A percentile compares a stretch with the other conserved stretches of the same genome.
These are phyloP conservation scores for Dicaeum eximium DNA, from an alignment of 2,113 vertebrate species.

Conservation along the genomic window DNA sequence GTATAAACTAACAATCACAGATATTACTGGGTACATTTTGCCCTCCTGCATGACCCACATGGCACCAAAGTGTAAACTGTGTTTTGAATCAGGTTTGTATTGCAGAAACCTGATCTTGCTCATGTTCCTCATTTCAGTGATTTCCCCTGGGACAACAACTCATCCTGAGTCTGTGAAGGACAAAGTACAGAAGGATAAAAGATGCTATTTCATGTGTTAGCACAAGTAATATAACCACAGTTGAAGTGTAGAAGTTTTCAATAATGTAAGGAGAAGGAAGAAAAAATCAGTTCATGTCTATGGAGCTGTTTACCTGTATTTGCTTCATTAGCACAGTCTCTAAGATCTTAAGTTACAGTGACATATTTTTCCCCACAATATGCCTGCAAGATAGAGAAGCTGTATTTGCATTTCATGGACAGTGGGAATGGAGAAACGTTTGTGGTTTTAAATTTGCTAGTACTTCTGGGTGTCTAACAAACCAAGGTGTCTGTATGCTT, in stretches of 20 bases:
- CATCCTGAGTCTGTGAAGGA: neutral
- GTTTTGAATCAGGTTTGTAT: neutral
- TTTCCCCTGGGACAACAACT: neutral
- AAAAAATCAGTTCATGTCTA: neutral
- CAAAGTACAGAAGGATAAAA: neutral
- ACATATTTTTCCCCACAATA: neutral
- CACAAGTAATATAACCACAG: neutral
- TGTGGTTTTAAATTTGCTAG: neutral
- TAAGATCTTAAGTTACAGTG: neutral
- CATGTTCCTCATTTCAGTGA: neutral
- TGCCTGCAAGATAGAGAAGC: neutral
- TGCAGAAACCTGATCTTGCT: neutral
- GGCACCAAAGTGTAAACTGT: neutral
- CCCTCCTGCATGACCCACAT: neutral
- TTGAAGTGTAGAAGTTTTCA: neutral
- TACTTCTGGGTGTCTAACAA: neutral
- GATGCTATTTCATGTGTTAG: neutral
- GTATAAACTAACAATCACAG: neutral
- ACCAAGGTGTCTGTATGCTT: neutral
- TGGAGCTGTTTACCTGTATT: neutral
- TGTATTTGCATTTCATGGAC: neutral
- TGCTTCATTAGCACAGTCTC: neutral
- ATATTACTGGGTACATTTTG: neutral
- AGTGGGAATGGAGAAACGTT: neutral
- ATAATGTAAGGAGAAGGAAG: neutral